These are phyloP conservation scores for Sitta carolinensis DNA, from an alignment of 2,797 vertebrate genomes.

Conservation along the genomic window DNA sequence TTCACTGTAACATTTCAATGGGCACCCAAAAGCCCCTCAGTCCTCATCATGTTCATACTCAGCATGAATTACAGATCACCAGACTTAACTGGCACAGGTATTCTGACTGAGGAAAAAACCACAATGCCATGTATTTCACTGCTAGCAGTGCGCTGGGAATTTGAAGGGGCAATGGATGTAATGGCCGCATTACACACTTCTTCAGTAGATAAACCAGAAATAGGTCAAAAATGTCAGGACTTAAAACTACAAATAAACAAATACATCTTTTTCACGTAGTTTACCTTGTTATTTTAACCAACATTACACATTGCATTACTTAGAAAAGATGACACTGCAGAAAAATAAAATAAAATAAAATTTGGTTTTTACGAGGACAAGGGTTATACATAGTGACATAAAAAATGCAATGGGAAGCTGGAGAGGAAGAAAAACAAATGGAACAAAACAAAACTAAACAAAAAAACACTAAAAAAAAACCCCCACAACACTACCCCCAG, in stretches of 20 bases:
- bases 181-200: neutral
- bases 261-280: neutral
- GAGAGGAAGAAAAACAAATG: neutral
- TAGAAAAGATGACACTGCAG: constrained; percentile 40
- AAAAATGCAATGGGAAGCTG: constrained; percentile 7
- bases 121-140: neutral
- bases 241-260: neutral
- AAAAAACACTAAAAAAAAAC: neutral
- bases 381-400: constrained; percentile 52
- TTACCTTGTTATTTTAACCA: constrained; percentile 47
- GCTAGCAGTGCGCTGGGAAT: neutral
- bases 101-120: neutral
- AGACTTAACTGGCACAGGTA: neutral
- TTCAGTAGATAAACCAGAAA: neutral
- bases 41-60: neutral
- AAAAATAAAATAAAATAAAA: constrained; percentile 70
- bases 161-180: neutral
- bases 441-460: neutral
- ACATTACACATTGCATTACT: constrained; percentile 46
- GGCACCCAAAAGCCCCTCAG: neutral
- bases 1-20: neutral
- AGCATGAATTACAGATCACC: neutral
- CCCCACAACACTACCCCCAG: neutral
- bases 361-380: neutral
- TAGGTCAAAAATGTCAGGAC: neutral